Conservation (phyloP, 2,113 vertebrate species). For the Ochotona curzoniae region DNA sequence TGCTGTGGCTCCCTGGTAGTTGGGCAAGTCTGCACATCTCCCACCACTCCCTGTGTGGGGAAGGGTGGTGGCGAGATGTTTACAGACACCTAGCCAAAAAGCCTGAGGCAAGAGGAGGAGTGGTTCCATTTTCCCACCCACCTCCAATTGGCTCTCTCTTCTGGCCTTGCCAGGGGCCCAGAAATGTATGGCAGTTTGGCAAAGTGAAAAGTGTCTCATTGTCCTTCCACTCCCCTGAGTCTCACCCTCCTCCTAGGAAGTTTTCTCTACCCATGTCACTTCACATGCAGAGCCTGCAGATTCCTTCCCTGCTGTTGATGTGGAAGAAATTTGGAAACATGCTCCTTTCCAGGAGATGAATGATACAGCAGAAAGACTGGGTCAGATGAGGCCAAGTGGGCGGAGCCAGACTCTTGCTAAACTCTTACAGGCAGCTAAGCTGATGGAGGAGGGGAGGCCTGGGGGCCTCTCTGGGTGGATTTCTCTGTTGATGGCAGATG, state of each 20-base stretch:
- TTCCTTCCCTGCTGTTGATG: conserved; percentile 53
- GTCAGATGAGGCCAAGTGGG: conserved; percentile 57
- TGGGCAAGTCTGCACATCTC: not conserved
- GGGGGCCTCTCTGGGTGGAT: accelerated
- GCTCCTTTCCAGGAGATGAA: conserved; percentile 58
- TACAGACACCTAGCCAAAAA: conserved; percentile 24
- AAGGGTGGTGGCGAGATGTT: not conserved
- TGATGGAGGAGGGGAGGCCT: not conserved
- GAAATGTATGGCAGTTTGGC: conserved; percentile 51
- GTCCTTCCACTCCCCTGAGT: not conserved
- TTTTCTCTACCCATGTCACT: not conserved
- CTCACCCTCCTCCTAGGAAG: not conserved
- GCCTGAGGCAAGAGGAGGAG: not conserved
- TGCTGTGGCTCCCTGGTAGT: not conserved
- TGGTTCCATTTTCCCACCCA: conserved; percentile 16
- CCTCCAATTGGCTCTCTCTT: conserved; percentile 50
- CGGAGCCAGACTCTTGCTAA: conserved; percentile 46
- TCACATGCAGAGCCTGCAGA: not conserved
- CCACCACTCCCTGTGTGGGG: not conserved
- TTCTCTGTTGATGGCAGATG: not conserved
- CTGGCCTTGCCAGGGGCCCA: not conserved
- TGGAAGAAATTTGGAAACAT: conserved; percentile 48
- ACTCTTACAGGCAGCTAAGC: not conserved
- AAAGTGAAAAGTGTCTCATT: conserved; percentile 23
- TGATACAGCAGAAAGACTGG: conserved; percentile 4